Conservation (phyloP, 2,797 vertebrate genomes). For the Pangasius larnaudii region DNA sequence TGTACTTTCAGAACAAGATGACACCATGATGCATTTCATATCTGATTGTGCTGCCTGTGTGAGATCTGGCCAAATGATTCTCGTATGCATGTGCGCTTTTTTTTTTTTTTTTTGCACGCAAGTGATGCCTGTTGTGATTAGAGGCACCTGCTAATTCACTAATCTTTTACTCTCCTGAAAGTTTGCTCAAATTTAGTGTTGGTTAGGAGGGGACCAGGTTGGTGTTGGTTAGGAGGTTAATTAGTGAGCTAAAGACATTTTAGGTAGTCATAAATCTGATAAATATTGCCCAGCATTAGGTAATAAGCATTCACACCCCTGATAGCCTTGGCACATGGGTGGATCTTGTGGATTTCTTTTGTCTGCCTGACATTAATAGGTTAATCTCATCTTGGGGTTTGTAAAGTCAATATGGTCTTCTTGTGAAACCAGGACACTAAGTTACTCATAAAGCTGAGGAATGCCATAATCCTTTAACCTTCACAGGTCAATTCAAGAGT, state of each 20-base stretch:
- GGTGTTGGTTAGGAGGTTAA: neutral
- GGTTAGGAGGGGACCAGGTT: neutral
- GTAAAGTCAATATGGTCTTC: conserved; percentile 21
- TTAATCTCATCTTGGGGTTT: conserved; percentile 23
- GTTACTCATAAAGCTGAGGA: conserved; percentile 22
- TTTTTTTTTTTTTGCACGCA: neutral
- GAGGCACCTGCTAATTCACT: neutral
- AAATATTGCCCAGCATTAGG: neutral
- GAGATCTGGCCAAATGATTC: neutral
- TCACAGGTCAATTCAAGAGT: neutral
- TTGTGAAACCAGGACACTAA: conserved; percentile 3
- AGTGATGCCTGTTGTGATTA: conserved; percentile 36
- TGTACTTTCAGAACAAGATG: conserved; percentile 68
- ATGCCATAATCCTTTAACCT: conserved; percentile 30
- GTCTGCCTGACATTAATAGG: neutral
- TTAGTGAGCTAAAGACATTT: neutral
- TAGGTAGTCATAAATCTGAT: conserved; percentile 1
- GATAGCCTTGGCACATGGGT: conserved; percentile 24
- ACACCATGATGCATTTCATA: conserved; percentile 6
- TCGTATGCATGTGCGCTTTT: neutral
- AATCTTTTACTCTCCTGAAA: neutral
- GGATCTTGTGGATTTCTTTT: conserved; percentile 17
- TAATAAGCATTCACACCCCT: neutral
- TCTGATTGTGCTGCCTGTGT: conserved; percentile 46
- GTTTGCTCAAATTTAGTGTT: neutral